Conservation (phyloP, 2,888 invertebrate species). For the Biston betularia region DNA sequence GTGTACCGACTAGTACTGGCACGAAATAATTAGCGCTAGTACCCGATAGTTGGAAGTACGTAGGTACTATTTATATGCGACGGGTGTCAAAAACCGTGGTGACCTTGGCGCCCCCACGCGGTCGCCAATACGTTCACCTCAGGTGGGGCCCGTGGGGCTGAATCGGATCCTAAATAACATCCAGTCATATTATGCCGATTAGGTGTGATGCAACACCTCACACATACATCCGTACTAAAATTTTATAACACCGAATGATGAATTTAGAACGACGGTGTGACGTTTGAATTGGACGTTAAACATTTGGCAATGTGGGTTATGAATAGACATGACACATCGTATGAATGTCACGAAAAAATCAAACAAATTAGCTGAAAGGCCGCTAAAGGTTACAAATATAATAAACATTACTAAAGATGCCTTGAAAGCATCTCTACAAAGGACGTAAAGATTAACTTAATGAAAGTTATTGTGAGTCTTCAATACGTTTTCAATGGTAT, state of each 20-base stretch:
- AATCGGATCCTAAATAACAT: conserved; percentile 51
- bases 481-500: conserved; percentile 36
- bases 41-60: conserved; percentile 62
- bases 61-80: conserved; percentile 77
- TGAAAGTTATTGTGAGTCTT: conserved; percentile 36
- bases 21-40: conserved; percentile 70
- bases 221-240: conserved; percentile 1
- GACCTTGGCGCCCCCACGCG: conserved; percentile 85
- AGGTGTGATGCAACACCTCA: conserved; percentile 43
- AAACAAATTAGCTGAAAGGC: conserved; percentile 16
- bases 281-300: conserved; percentile 7
- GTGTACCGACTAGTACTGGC: conserved; percentile 60
- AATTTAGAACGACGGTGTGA: conserved; percentile 9
- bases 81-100: conserved; percentile 81
- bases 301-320: conserved; percentile 8
- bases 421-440: conserved; percentile 31
- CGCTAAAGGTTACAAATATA: conserved; percentile 9
- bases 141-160: conserved; percentile 77
- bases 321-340: conserved; percentile 7
- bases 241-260: background rate
- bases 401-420: conserved; percentile 21
- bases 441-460: conserved; percentile 24
- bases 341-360: conserved; percentile 2
- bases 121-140: conserved; percentile 82
- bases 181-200: conserved; percentile 43